Percentiles rank a stretch among this genome's conserved stretches.
Evolutionary conservation across 2,797 vertebrate genomes (phyloP).

Genomic region (Decapterus maruadsi): DNA sequence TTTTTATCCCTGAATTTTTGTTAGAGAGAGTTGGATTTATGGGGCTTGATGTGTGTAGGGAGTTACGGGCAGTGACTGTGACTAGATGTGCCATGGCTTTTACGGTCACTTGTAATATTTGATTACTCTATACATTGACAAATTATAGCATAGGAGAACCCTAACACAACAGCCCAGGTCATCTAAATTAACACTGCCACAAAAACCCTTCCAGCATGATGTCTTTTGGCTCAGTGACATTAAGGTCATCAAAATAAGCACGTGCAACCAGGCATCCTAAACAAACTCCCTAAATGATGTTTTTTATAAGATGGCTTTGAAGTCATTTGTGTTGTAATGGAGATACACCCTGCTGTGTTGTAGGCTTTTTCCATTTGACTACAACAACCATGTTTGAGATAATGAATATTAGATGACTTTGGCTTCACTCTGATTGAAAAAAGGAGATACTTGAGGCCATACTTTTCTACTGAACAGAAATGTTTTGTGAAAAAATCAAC

Average conservation of each 20-base stretch:
- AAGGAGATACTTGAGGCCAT: constrained; percentile 18
- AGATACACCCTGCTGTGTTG: constrained; percentile 60
- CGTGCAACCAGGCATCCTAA: constrained; percentile 69
- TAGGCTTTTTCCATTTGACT: constrained; percentile 59
- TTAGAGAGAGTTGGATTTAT: constrained; percentile 61
- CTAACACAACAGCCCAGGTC: constrained; percentile 33
- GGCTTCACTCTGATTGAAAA: constrained; percentile 57
- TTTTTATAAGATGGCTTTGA: constrained; percentile 62
- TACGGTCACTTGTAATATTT: constrained; percentile 80
- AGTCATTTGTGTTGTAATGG: constrained; percentile 74
- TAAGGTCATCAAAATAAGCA: constrained; percentile 67
- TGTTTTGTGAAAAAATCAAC: not conserved
- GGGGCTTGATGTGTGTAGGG: constrained; percentile 72
- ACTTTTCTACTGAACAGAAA: not conserved
- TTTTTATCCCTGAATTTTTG: constrained; percentile 60
- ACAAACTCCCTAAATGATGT: constrained; percentile 70
- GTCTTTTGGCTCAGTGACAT: constrained; percentile 64
- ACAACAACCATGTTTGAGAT: constrained; percentile 52
- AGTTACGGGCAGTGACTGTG: constrained; percentile 70
- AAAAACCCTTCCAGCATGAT: constrained; percentile 33
- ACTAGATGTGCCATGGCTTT: constrained; percentile 69
- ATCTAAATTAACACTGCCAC: constrained; percentile 36
- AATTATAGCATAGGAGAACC: constrained; percentile 61
- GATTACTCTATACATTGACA: constrained; percentile 74
- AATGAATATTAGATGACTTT: constrained; percentile 69